These are phyloP conservation scores for Mycalesis mineus DNA, from an alignment of 2,888 invertebrate genomes.

Conservation along the genomic window DNA sequence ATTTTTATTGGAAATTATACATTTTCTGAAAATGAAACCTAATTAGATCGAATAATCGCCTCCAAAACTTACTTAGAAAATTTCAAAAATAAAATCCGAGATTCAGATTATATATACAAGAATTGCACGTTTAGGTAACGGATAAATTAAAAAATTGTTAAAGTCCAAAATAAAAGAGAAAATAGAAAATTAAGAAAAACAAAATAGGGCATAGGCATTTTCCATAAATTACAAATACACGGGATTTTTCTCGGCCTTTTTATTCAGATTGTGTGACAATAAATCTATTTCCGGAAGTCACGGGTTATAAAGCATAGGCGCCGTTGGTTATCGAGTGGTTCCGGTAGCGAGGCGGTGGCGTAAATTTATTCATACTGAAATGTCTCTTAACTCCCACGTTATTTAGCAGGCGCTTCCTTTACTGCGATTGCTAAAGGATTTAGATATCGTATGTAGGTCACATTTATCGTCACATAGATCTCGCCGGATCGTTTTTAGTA, in stretches of 20 bases:
- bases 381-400: slow-evolving; percentile 65
- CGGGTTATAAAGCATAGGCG: slow-evolving; percentile 76
- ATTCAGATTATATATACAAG: too few relatives aligned
- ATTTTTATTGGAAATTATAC: too few relatives aligned
- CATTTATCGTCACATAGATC: slow-evolving; percentile 19
- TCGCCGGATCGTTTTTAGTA: slow-evolving; percentile 11
- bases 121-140: too few relatives aligned
- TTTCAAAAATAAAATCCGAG: too few relatives aligned
- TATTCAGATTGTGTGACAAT: slow-evolving; percentile 61
- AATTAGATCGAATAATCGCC: too few relatives aligned
- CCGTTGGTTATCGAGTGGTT: slow-evolving; percentile 72
- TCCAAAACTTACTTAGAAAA: too few relatives aligned
- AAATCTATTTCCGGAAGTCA: slow-evolving; percentile 76
- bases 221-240: slow-evolving; percentile 2
- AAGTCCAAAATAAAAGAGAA: too few relatives aligned
- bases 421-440: slow-evolving; percentile 44
- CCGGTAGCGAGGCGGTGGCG: slow-evolving; percentile 56
- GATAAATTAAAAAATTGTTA: too few relatives aligned
- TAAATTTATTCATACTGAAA: slow-evolving; percentile 73
- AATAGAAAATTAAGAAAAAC: neutral
- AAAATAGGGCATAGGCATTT: neutral
- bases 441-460: slow-evolving; percentile 34
- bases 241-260: slow-evolving; percentile 27
- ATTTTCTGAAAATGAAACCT: too few relatives aligned
- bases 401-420: slow-evolving; percentile 73